A percentile compares a stretch with the other conserved stretches of the same genome.
These are phyloP conservation scores for Dorcus hopei DNA, from an alignment of 2,888 invertebrate species.

Conservation along the genomic window DNA sequence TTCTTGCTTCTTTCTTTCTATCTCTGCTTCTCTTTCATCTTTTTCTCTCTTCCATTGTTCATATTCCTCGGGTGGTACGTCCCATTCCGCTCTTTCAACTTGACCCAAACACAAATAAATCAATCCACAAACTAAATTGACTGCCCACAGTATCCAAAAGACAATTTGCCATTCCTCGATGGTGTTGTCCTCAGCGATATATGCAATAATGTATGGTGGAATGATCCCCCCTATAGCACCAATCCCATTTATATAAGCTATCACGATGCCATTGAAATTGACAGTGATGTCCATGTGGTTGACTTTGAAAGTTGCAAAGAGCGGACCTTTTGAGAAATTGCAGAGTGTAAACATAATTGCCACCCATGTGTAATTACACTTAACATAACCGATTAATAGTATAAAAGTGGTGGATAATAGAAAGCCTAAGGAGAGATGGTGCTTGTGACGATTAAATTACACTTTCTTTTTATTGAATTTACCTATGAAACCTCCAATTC, in stretches of 20 bases:
- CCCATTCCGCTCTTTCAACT: constrained; percentile 17
- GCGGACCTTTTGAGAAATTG: constrained; percentile 19
- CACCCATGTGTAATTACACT: constrained; percentile 12
- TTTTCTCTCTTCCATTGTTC: background rate
- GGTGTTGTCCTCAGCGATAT: constrained; percentile 14
- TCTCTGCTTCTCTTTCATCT: background rate
- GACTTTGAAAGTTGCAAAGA: constrained; percentile 22
- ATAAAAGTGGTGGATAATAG: constrained; percentile 8
- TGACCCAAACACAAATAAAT: constrained; percentile 10
- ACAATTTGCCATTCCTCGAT: constrained; percentile 15
- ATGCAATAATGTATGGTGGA: constrained; percentile 16
- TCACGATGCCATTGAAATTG: constrained; percentile 23
- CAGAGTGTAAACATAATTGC: constrained; percentile 12
- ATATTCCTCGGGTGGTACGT: constrained; percentile 9
- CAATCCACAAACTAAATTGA: constrained; percentile 2
- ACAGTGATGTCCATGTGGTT: constrained; percentile 23
- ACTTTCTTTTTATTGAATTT: background rate
- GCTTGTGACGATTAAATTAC: too few species aligned
- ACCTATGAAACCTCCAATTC: background rate
- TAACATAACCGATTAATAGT: constrained; percentile 14
- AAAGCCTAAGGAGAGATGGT: constrained; percentile 8
- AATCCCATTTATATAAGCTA: constrained; percentile 23
- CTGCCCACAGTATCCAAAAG: constrained; percentile 11
- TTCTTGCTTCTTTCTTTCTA: background rate
- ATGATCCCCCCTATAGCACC: constrained; percentile 18